phyloP scores from a whole-genome alignment of 2,113 vertebrate genomes.

The Corvus moneduloides region DNA sequence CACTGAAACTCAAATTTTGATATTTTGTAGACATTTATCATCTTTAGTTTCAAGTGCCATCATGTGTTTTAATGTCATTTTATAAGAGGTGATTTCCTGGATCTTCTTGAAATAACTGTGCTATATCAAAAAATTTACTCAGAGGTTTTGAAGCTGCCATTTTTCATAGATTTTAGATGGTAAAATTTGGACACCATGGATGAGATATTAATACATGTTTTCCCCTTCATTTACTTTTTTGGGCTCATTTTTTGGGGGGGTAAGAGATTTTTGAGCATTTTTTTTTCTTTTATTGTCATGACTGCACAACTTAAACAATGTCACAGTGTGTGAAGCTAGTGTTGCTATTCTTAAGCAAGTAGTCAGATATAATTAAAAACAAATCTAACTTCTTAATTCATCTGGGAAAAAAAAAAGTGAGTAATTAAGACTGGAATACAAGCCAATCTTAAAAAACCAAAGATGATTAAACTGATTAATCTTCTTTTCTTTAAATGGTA shows the following conservation, averaged over 20 bases:
- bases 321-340: background rate
- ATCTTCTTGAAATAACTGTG: background rate
- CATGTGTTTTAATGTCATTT: background rate
- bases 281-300: background rate
- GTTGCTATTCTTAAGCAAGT: background rate
- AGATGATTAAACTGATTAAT: background rate
- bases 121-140: background rate
- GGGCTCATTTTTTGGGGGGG: rapidly evolving
- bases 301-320: background rate
- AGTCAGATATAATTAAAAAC: background rate
- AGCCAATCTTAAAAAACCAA: background rate
- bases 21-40: background rate
- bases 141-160: background rate
- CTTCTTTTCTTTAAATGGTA: background rate
- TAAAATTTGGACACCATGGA: background rate
- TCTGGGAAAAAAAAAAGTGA: background rate
- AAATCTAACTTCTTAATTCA: background rate
- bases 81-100: background rate
- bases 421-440: background rate
- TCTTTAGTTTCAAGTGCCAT: background rate
- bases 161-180: background rate
- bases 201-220: background rate
- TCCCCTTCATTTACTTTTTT: background rate
- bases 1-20: background rate
- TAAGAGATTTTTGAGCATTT: rapidly evolving